phyloP scores from a whole-genome alignment of 1,140 invertebrate species.

The Mactra quadrangularis region DNA sequence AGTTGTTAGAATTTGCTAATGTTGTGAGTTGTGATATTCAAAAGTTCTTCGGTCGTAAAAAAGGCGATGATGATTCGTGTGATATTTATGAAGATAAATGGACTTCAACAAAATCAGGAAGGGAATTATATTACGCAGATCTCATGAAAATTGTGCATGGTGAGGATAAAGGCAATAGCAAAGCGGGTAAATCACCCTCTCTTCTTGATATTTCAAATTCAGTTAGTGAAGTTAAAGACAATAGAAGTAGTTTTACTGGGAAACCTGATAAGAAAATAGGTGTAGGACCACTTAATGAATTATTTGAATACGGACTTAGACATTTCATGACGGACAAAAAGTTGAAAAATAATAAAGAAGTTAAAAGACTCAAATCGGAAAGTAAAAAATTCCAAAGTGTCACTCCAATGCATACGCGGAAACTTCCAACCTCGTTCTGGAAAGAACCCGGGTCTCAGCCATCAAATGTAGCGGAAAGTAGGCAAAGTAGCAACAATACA shows the following conservation, averaged over 20 bases:
- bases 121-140: constrained; percentile 80
- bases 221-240: constrained; percentile 47
- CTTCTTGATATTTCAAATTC: constrained; percentile 54
- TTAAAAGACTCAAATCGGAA: constrained; percentile 68
- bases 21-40: constrained; percentile 80
- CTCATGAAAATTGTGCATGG: constrained; percentile 79
- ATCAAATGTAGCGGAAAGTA: constrained; percentile 33
- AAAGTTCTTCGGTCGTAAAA: constrained; percentile 79
- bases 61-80: constrained; percentile 78
- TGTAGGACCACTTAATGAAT: constrained; percentile 75
- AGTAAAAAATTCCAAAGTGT: constrained; percentile 68
- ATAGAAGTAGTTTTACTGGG: constrained; percentile 71
- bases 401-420: constrained; percentile 76
- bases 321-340: constrained; percentile 67
- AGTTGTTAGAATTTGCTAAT: constrained; percentile 77
- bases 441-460: constrained; percentile 65
- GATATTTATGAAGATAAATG: constrained; percentile 82
- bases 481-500: constrained; percentile 22
- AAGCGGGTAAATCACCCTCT: constrained; percentile 54
- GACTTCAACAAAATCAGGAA: constrained; percentile 76
- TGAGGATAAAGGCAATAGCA: constrained; percentile 65
- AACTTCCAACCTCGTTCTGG: constrained; percentile 79
- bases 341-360: constrained; percentile 66
- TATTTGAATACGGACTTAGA: constrained; percentile 77
- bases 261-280: constrained; percentile 73